Evolutionary conservation across 2,113 vertebrate species (phyloP), one percentile per base, ranked within the genome.

Genomic region (Crotalus tigris): DNA sequence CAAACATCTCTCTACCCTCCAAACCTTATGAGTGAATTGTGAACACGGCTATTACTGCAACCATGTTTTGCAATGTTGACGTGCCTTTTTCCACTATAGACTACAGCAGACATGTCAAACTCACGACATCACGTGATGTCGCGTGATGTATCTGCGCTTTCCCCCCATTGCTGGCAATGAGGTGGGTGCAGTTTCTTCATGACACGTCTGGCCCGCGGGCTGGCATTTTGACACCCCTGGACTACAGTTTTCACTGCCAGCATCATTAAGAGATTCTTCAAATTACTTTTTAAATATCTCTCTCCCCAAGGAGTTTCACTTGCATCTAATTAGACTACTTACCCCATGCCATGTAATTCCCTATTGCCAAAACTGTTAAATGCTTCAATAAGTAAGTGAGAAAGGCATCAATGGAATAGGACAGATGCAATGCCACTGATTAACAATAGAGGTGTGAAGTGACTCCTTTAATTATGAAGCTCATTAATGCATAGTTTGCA

Each of bases 381-480:
- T 97, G 97, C 96, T 98, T 97, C 97, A 97, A 95, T 97, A 96
- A 97, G 96, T 96, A 96, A 96, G 92, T 90, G 96, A 96, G 95
- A 96, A 97, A 97, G 96, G 96, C 96, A 97, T 94, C 97, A 97
- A 96, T 93, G 94, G 97, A 97, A 95, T 94, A 96, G 97, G 97
- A 98, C 98, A 98, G 98, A 98, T 98, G 98, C 97, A 97, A 97
- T 98, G 98, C 98, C 96, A 97, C 90, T 94, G 95, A 97, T 97
- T 98, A 97, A 98, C 97, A 98, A 98, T 97, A 96, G 97, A 98
- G 96, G 98, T 98, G 98, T 98, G 97, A 98, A 98, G 96, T 97
- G 97, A 97, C 96, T 97, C 97, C 96, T 95, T 86, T 97, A 97
- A 98, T 98, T 98, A 98, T 94, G 95, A 96, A 96, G 97, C 98